These are phyloP conservation scores for Tiliacea citrago DNA, from an alignment of 2,888 invertebrate species.

Conservation along the genomic window DNA sequence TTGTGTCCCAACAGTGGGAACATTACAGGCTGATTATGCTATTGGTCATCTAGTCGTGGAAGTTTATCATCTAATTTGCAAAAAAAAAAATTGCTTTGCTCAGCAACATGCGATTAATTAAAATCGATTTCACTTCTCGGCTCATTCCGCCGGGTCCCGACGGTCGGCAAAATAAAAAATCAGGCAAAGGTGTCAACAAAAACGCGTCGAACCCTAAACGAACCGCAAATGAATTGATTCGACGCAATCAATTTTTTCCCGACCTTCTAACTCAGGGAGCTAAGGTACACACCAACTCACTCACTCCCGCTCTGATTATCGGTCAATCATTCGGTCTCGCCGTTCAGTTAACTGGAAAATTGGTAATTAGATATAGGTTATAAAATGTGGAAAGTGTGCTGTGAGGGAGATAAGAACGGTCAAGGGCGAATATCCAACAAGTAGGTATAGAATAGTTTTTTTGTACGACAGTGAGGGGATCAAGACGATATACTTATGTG, in stretches of 20 bases:
- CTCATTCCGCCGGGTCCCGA: constrained; percentile 34
- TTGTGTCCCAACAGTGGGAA: too few relatives aligned
- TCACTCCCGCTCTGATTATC: constrained; percentile 85
- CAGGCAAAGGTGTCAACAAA: constrained; percentile 82
- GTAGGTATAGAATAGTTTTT: constrained; percentile 11
- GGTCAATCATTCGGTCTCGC: constrained; percentile 88
- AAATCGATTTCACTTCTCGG: constrained; percentile 70
- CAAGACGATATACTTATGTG: not conserved
- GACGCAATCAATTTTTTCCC: constrained; percentile 87
- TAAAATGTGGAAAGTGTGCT: constrained; percentile 78
- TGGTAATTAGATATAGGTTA: constrained; percentile 88
- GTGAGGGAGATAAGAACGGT: constrained; percentile 62
- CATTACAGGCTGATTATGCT: too few relatives aligned
- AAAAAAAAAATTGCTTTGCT: constrained; percentile 55
- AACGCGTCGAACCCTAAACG: constrained; percentile 72
- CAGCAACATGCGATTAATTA: constrained; percentile 72
- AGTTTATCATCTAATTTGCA: too few relatives aligned
- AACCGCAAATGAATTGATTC: constrained; percentile 87
- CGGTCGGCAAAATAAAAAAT: constrained; percentile 73
- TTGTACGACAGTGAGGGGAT: not conserved
- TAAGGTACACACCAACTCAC: constrained; percentile 74
- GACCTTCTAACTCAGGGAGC: constrained; percentile 50
- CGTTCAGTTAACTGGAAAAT: constrained; percentile 89
- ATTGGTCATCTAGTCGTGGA: too few relatives aligned
- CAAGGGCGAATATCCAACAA: constrained; percentile 34